phyloP scores from a whole-genome alignment of 2,888 invertebrate species.

The Pyrochroa serraticornis region DNA sequence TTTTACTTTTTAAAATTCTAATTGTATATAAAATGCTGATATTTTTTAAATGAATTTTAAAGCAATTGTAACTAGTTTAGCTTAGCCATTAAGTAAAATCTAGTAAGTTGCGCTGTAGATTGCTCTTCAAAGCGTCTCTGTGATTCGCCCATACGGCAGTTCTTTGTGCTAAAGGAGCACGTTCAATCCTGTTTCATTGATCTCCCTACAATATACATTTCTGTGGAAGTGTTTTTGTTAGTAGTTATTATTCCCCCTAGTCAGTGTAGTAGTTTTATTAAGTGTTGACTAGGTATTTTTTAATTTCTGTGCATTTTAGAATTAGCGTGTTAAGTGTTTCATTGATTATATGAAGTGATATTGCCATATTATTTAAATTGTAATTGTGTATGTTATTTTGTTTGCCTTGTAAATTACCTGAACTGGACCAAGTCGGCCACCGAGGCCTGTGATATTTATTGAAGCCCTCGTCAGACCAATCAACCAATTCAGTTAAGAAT shows the following conservation, averaged over 20 bases:
- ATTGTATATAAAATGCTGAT: constrained; percentile 49
- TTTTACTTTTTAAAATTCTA: constrained; percentile 44
- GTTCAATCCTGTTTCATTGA: constrained; percentile 50
- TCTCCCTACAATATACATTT: constrained; percentile 46
- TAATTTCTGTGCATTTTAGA: constrained; percentile 47
- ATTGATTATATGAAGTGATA: constrained; percentile 42
- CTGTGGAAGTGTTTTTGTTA: constrained; percentile 46
- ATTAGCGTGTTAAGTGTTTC: constrained; percentile 49
- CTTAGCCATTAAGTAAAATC: constrained; percentile 41
- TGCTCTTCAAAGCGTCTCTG: constrained; percentile 60
- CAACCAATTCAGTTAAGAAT: constrained; percentile 48
- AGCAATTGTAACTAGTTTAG: constrained; percentile 55
- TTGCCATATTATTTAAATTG: constrained; percentile 43
- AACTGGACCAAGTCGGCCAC: constrained; percentile 56
- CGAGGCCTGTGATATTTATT: constrained; percentile 52
- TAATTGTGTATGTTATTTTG: constrained; percentile 34
- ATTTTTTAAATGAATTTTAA: constrained; percentile 57
- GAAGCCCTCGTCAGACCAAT: constrained; percentile 53
- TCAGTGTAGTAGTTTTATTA: constrained; percentile 56
- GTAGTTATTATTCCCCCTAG: constrained; percentile 52
- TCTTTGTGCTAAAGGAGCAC: constrained; percentile 33
- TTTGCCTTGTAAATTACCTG: constrained; percentile 51
- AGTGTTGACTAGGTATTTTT: constrained; percentile 54
- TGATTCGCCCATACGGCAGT: constrained; percentile 55
- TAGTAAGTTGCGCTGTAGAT: constrained; percentile 51